These are phyloP conservation scores for Nesogale talazaci DNA, from an alignment of 2,113 vertebrate species.

Conservation along the genomic window DNA sequence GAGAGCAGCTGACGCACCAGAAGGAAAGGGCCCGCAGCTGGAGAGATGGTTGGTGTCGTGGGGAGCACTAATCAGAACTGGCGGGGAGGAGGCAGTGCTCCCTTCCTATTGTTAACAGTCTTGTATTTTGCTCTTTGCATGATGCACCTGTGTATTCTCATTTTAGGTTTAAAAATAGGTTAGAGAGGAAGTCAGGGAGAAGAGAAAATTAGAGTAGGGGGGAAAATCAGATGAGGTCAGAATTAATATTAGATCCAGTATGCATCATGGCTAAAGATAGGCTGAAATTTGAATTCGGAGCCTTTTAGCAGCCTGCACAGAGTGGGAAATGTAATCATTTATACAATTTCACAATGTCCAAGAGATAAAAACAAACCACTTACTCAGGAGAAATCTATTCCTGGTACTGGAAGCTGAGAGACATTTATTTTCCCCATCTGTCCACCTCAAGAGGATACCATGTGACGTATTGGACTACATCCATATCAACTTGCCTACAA, in stretches of 20 bases:
- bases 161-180: not conserved
- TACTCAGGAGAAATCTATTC: slow-evolving; percentile 71
- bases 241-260: not conserved
- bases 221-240: slow-evolving; percentile 47
- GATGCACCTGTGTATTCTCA: not conserved
- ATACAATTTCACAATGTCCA: slow-evolving; percentile 58
- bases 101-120: slow-evolving; percentile 4
- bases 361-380: slow-evolving; percentile 72
- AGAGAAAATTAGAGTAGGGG: slow-evolving; percentile 27
- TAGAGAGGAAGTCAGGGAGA: slow-evolving; percentile 37
- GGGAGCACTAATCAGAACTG: not conserved
- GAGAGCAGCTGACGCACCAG: not conserved
- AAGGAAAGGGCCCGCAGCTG: not conserved
- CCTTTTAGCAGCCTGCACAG: slow-evolving; percentile 53
- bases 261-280: slow-evolving; percentile 44
- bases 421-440: slow-evolving; percentile 57
- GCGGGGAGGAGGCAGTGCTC: not conserved
- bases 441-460: slow-evolving; percentile 53
- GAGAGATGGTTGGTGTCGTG: not conserved
- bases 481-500: slow-evolving; percentile 24
- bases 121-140: not conserved
- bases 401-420: slow-evolving; percentile 53
- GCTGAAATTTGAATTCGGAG: slow-evolving; percentile 54
- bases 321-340: slow-evolving; percentile 62
- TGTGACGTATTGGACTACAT: slow-evolving; percentile 48